Percentiles rank a stretch among this genome's conserved stretches.
These are phyloP conservation scores for Muntiacus muntjak DNA, from an alignment of 2,113 vertebrate species.

Conservation along the genomic window DNA sequence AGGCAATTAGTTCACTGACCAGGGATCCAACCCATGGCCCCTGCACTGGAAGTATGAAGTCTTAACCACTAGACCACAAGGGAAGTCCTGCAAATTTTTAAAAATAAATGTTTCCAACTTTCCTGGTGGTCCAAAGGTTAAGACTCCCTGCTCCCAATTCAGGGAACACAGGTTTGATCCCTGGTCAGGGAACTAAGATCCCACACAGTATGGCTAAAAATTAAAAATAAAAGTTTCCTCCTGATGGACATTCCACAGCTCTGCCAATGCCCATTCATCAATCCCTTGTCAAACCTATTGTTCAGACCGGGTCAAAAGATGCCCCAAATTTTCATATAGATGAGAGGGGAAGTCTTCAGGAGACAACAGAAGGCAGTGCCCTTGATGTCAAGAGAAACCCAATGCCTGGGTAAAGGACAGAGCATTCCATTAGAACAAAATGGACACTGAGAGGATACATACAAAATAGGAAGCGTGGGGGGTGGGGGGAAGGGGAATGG, in stretches of 20 bases:
- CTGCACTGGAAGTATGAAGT: neutral
- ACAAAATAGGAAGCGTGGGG: neutral
- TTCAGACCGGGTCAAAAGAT: neutral
- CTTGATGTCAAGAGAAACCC: neutral
- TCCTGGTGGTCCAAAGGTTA: neutral
- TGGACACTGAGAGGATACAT: neutral
- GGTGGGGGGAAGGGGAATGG: fast-evolving
- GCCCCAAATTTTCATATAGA: neutral
- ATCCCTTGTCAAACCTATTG: neutral
- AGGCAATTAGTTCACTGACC: neutral
- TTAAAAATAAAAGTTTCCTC: neutral
- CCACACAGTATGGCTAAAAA: neutral
- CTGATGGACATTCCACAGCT: neutral
- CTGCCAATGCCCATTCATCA: neutral
- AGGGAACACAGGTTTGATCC: neutral
- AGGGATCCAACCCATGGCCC: neutral
- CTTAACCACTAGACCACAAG: neutral
- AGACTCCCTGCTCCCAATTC: neutral
- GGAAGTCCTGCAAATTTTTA: neutral
- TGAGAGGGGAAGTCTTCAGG: neutral
- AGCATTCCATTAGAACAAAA: neutral
- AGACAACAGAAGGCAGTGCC: neutral
- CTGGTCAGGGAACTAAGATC: neutral
- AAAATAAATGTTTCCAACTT: neutral
- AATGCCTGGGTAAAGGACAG: neutral